Base-by-base conservation (phyloP, 2,113 vertebrate species). In the Pomatorhinus ruficollis region DNA sequence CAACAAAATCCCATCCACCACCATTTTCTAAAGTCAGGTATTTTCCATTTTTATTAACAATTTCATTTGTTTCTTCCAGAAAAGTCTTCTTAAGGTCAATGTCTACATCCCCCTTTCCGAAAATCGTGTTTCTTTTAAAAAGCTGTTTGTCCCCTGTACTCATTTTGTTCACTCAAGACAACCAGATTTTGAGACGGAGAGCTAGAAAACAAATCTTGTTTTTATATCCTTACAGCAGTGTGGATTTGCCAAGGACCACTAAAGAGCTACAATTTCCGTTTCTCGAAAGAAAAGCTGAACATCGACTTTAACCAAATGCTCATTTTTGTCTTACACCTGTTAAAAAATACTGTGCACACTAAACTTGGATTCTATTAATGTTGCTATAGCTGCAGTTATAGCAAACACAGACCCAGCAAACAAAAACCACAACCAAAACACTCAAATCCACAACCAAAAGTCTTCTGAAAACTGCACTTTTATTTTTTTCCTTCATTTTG, bases 261-360 rank as follows among this genome's bases (percentile, higher is more conserved):
- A 50, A 18, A 56, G 3, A 50, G 20, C 37, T 61, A 71, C 21
- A 17, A 23, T 12, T 50, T 53, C 45, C 4, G 1, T 57, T 54
- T 31, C 82, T 66, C 47, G 40, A 64, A 71, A 70, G 19, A 39
- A 74, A 74, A 86, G 27, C 12, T 56, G 17, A 89, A 44, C 28
- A 71, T 30, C 30, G 53, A 30, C 37, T 90, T 61, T 44, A 59
- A 95, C 71, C 28, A 92, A 89, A 83, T 52, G 40, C 27, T 76
- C 49, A 23, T 37, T 78, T 90, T 64, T 17, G 3, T 5, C 49
- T 85, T 45, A 76, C 45, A 76, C 49, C 53, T 93, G 40, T 61
- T 85, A 31, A 91, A 64, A 91, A 87, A 79, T 12, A 66, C 18
- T 21, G 6, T 5, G 10, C 23, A 9, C 18, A n/a, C 37, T 40